Evolutionary conservation across 2,113 vertebrate genomes (phyloP), one percentile per base, ranked within the genome.

Genomic region (Myrmophylax atrothorax): DNA sequence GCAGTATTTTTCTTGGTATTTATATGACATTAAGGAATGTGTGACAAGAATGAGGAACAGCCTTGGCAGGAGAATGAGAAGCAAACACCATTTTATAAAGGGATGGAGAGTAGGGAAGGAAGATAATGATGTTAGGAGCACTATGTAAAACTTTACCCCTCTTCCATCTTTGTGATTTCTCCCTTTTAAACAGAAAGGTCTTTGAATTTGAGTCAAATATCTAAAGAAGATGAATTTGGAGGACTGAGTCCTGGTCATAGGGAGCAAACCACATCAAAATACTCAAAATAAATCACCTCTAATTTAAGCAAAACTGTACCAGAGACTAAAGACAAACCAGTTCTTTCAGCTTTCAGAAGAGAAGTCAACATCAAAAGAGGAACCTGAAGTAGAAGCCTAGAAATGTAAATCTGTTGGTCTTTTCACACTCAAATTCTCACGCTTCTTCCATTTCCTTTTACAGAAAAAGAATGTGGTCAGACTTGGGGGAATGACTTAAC

Each of bases 201-300:
- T 92, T 93, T 92, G 83, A 90, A 84, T 84, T 60, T 77, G 19
- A 60, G 20, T 64, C 14, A 90, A 93, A 75, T 92, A 78, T 55
- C 80, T 87, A 72, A 87, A 90, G 75, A 94, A 92, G 72, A 89
- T 60, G 3, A 75, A 89, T 92, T 89, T 68, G 42, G 58, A 90
- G 53, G 53, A 76, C 25, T 72, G 40, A 38, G 58, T 89, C 29
- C 66, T 87, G 83, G 76, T 81, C 69, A 58, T 7, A 96, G 83
- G 64, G 94, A 96, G 62, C 11, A 93, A 93, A 12, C 93, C 96
- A 96, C 90, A 95, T 92, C 69, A 93, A 96, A 94, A 79, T 4
- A 3, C 3, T 11, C 26, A 6, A 69, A 84, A 89, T 90, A 96
- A 96, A 93, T 95, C 66, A 93, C 46, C 53, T 92, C 76, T 94